Evolutionary conservation across 2,797 vertebrate species (phyloP).

Genomic region (Macropus fuliginosus): DNA sequence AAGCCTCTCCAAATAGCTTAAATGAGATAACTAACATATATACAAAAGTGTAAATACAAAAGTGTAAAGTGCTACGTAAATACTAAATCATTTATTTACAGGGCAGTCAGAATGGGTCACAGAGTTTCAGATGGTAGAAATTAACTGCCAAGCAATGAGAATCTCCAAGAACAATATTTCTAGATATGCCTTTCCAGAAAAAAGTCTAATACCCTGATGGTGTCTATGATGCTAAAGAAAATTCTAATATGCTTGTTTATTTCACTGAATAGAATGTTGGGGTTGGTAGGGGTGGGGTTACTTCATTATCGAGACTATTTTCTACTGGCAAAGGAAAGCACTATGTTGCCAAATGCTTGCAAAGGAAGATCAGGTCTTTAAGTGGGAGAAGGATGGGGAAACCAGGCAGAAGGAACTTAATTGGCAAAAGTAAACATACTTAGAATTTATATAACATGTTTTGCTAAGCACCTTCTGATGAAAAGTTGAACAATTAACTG

Average conservation of each 20-base stretch:
- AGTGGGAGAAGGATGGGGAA: background rate
- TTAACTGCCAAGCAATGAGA: background rate
- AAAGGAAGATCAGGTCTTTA: background rate
- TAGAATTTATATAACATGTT: slow-evolving; percentile 22
- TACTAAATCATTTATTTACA: background rate
- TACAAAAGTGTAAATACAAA: background rate
- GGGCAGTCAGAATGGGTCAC: background rate
- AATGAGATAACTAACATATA: background rate
- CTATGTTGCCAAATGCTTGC: background rate
- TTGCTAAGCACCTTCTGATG: slow-evolving; percentile 14
- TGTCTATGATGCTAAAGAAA: background rate
- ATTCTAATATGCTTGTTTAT: background rate
- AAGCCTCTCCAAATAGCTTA: background rate
- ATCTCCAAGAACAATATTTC: background rate
- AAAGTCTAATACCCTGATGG: background rate
- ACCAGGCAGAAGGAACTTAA: background rate
- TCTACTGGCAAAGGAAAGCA: background rate
- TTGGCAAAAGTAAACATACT: slow-evolving; percentile 7
- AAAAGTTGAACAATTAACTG: background rate
- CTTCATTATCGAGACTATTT: background rate
- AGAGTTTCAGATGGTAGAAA: slow-evolving; percentile 1
- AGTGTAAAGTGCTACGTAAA: background rate
- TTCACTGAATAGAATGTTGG: slow-evolving; percentile 5
- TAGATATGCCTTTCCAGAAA: background rate
- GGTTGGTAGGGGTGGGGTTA: background rate